Conservation (phyloP, 2,113 vertebrate genomes). For the Pionites leucogaster region DNA sequence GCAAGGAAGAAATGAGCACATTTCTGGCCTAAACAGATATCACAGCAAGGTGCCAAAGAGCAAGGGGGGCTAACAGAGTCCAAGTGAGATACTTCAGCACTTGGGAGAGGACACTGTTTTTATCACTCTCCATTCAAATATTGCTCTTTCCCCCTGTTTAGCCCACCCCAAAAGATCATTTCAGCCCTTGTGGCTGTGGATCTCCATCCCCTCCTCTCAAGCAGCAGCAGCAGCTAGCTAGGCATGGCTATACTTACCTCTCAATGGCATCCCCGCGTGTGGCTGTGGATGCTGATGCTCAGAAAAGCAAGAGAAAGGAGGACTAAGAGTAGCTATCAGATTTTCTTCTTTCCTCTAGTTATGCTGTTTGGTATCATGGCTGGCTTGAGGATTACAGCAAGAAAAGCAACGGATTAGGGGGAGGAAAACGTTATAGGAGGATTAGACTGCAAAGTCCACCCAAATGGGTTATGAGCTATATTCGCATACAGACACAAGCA, state of each 20-base stretch:
- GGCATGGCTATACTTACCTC: not conserved
- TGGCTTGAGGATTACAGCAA: not conserved
- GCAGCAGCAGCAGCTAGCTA: not conserved
- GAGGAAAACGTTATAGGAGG: not conserved
- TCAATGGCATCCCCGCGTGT: not conserved
- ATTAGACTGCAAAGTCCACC: not conserved
- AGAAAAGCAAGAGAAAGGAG: not conserved
- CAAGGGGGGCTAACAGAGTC: not conserved
- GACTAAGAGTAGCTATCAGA: not conserved
- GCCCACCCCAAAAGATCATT: not conserved
- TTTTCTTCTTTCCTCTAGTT: not conserved
- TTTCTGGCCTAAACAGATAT: not conserved
- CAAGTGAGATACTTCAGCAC: not conserved
- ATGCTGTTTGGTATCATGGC: not conserved
- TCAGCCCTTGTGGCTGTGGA: not conserved
- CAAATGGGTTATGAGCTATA: not conserved
- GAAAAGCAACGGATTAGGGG: not conserved
- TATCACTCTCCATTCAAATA: not conserved
- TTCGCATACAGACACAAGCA: not conserved
- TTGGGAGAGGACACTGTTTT: not conserved
- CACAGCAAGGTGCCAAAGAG: not conserved
- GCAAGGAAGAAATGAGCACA: not conserved
- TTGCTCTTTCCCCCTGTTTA: not conserved
- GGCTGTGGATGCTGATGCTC: not conserved
- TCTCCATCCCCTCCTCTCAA: not conserved